phyloP scores from a whole-genome alignment of 2,113 vertebrate genomes.

The Upupa epops region DNA sequence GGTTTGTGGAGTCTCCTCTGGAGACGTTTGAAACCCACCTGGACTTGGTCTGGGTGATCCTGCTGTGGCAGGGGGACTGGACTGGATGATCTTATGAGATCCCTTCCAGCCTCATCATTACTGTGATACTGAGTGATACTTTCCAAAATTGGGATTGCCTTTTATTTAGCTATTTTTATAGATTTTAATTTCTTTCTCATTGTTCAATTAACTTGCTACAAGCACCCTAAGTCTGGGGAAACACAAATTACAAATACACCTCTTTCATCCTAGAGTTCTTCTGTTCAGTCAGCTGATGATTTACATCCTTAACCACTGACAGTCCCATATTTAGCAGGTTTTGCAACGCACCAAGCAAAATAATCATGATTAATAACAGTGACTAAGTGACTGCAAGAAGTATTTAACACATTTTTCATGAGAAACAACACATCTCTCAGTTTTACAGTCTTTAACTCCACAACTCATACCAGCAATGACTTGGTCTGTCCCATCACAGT shows the following conservation, averaged over 20 bases:
- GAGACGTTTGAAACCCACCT: too few species aligned
- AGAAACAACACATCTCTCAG: background rate
- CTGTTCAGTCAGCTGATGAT: background rate
- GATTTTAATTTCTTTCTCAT: background rate
- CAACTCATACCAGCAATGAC: slow-evolving; percentile 42
- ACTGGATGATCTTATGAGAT: too few species aligned
- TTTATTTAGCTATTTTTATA: background rate
- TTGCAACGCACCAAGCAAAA: background rate
- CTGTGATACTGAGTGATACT: too few species aligned
- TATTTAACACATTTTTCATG: background rate
- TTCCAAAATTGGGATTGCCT: background rate
- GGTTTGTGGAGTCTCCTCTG: too few species aligned
- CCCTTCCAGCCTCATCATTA: too few species aligned
- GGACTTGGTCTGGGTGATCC: too few species aligned
- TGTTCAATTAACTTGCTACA: background rate
- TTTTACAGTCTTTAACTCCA: background rate
- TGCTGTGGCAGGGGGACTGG: too few species aligned
- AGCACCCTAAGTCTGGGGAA: background rate
- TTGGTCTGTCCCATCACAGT: slow-evolving; percentile 68
- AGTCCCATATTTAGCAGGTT: background rate
- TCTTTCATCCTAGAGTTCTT: background rate
- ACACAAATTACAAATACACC: background rate
- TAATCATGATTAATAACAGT: background rate
- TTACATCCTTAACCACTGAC: background rate
- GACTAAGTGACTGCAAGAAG: background rate